Percentiles rank a stretch among this genome's conserved stretches.
Conservation (phyloP, 2,888 invertebrate genomes). For the Caenorhabditis drosophilae region DNA sequence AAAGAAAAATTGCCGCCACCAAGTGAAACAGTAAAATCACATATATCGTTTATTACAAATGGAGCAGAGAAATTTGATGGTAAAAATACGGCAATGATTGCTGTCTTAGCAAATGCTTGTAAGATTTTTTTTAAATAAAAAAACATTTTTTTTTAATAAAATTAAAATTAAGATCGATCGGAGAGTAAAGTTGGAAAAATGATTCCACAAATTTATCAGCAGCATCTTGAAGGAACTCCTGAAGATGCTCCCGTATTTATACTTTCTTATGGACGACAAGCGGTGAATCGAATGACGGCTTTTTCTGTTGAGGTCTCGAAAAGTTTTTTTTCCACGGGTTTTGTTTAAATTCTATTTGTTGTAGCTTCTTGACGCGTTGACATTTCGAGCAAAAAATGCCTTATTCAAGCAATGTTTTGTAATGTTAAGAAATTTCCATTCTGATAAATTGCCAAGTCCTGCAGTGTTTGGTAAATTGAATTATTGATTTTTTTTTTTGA, state of each 20-base stretch:
- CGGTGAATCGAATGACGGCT: slow-evolving; percentile 22
- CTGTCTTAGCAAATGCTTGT: slow-evolving; percentile 61
- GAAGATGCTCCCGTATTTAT: slow-evolving; percentile 17
- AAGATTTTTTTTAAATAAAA: slow-evolving; percentile 13
- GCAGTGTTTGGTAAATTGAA: slow-evolving; percentile 33
- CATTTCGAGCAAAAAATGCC: slow-evolving; percentile 50
- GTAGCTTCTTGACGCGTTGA: slow-evolving; percentile 55
- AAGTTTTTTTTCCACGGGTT: too few species aligned
- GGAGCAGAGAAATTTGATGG: slow-evolving; percentile 27
- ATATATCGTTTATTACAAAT: slow-evolving; percentile 39
- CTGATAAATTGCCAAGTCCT: slow-evolving; percentile 30
- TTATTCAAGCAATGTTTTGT: slow-evolving; percentile 15
- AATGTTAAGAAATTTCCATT: slow-evolving; percentile 1
- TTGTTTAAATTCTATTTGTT: slow-evolving; percentile 8
- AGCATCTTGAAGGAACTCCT: slow-evolving; percentile 13
- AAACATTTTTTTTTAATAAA: background rate
- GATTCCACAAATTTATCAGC: background rate
- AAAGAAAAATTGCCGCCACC: slow-evolving; percentile 26
- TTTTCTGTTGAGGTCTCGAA: slow-evolving; percentile 30
- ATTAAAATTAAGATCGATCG: slow-evolving; percentile 18
- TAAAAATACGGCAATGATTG: slow-evolving; percentile 46
- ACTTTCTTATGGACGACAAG: slow-evolving; percentile 28
- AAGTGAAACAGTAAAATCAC: slow-evolving; percentile 23
- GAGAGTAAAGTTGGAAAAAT: slow-evolving; percentile 16
- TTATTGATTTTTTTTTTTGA: background rate